phyloP scores from a whole-genome alignment of 2,113 vertebrate genomes.

The Junco hyemalis region DNA sequence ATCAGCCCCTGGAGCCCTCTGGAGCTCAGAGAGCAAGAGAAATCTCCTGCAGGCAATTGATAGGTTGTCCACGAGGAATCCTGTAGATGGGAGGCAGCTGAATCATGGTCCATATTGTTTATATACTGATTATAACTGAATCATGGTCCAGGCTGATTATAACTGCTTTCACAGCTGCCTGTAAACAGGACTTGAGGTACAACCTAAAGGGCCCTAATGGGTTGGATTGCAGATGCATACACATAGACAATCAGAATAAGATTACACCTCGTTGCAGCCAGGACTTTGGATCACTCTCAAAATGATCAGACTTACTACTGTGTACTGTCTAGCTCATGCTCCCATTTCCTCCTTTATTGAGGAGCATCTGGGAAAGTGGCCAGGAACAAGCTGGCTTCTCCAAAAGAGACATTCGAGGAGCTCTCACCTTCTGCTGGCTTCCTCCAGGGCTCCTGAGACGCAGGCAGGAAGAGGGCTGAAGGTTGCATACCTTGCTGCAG shows the following conservation, averaged over 20 bases:
- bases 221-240: not conserved
- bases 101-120: not conserved
- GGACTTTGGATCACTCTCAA: not conserved
- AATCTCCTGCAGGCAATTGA: not conserved
- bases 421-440: not conserved
- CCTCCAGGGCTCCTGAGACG: not conserved
- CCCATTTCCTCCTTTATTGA: constrained; percentile 3
- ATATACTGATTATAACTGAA: not conserved
- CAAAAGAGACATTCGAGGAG: constrained; percentile 8
- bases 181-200: not conserved
- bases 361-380: constrained; percentile 3
- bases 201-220: not conserved
- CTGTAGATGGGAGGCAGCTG: not conserved
- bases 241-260: not conserved
- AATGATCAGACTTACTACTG: not conserved
- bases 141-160: not conserved
- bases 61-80: not conserved
- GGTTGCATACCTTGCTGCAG: not conserved
- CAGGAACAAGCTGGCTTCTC: constrained; percentile 31
- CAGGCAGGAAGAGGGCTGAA: not conserved
- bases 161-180: not conserved
- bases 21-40: not conserved
- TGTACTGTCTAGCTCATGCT: not conserved
- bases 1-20: not conserved
- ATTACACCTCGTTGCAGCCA: not conserved